phyloP scores from a whole-genome alignment of 2,888 invertebrate genomes.

The Tetanocera ferruginea region DNA sequence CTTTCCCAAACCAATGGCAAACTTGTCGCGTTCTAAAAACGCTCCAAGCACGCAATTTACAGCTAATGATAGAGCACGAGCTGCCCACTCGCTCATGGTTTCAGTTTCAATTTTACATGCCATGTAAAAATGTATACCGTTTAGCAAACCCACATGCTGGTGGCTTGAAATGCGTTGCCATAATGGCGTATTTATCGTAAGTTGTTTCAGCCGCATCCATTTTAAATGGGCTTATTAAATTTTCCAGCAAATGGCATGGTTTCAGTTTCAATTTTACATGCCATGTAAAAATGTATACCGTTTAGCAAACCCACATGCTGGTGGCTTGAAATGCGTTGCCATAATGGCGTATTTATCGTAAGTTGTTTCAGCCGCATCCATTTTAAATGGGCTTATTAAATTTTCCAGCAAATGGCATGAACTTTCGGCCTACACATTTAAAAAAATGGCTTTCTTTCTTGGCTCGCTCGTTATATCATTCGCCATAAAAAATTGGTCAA shows the following conservation, averaged over 20 bases:
- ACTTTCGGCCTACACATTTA: too few species aligned
- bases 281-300: slow-evolving; percentile 46
- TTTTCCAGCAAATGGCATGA: too few species aligned
- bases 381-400: too few species aligned
- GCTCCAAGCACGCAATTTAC: slow-evolving; percentile 40
- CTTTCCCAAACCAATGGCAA: slow-evolving; percentile 44
- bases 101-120: slow-evolving; percentile 41
- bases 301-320: slow-evolving; percentile 46
- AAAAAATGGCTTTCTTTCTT: too few species aligned
- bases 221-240: too few species aligned
- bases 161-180: slow-evolving; percentile 40
- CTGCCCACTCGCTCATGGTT: slow-evolving; percentile 46
- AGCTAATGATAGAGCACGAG: slow-evolving; percentile 44
- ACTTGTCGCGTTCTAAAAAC: slow-evolving; percentile 39
- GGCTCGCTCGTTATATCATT: too few species aligned
- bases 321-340: slow-evolving; percentile 40
- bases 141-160: slow-evolving; percentile 46
- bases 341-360: too few species aligned
- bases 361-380: too few species aligned
- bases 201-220: too few species aligned
- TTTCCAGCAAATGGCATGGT: too few species aligned
- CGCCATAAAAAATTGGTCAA: too few species aligned
- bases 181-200: too few species aligned
- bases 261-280: slow-evolving; percentile 40
- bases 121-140: slow-evolving; percentile 45